Evolutionary conservation across 2,113 vertebrate genomes (phyloP).

Genomic region (Hipposideros armiger): DNA sequence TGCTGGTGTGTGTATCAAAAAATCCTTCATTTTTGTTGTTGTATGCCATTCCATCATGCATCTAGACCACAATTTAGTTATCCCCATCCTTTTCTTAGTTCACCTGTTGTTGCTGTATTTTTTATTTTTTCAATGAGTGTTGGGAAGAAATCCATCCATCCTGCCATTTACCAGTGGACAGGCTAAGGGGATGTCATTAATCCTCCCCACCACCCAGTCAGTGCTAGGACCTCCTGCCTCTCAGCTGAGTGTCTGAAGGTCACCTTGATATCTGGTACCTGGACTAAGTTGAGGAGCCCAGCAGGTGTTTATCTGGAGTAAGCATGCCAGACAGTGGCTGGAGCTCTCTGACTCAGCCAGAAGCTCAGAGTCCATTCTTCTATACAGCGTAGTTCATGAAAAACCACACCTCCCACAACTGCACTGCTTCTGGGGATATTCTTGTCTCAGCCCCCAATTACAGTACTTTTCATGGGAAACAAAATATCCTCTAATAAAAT

Average conservation of each 20-base stretch:
- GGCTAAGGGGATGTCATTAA: neutral
- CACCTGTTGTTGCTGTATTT: neutral
- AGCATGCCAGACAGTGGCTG: neutral
- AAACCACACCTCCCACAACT: neutral
- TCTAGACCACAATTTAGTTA: neutral
- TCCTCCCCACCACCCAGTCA: neutral
- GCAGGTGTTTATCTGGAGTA: neutral
- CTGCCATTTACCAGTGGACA: neutral
- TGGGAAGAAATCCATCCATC: neutral
- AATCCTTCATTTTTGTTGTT: neutral
- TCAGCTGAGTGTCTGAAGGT: neutral
- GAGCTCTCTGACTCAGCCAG: neutral
- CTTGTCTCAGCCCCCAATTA: neutral
- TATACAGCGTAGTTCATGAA: neutral
- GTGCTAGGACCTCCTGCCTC: neutral
- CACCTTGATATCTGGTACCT: neutral
- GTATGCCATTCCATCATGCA: neutral
- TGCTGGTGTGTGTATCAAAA: neutral
- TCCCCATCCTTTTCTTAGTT: neutral
- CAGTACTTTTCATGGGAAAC: neutral
- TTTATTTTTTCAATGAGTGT: neutral
- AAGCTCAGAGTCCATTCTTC: neutral
- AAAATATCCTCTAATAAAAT: neutral
- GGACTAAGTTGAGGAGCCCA: neutral
- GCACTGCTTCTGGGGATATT: neutral